Evolutionary conservation across 2,888 invertebrate genomes (phyloP), one percentile per base, ranked within the genome.

Genomic region (Silvanus unidentatus): DNA sequence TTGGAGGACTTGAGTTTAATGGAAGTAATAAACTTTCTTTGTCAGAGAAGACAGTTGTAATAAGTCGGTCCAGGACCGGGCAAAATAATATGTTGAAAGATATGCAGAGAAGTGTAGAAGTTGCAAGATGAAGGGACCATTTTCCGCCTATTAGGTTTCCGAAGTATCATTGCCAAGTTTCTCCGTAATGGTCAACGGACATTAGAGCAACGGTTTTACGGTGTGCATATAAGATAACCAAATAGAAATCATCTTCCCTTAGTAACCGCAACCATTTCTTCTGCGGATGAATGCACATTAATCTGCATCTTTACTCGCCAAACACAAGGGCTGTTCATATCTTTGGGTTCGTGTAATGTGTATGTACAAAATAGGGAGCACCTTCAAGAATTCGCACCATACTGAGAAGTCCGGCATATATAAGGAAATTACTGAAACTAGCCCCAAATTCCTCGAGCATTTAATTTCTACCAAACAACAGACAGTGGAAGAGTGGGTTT

Each of bases 261-360:
- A 50, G 48, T 40, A 48, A 52, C 65, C 64, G 59, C 66, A 64
- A 64, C 65, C 65, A 66, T 69, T 69, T 69, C 70, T 71, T 69
- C 63, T 57, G 62, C 66, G 69, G 70, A 65, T 64, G 70, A 67
- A 66, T 66, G 66, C 68, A 69, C 69, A 71, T 71, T 70, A 70
- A 69, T 68, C 65, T 69, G 66, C 66, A 68, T 66, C 64, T 64
- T 57, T 49, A 22, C 22, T 22, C 4, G 8, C 22, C 8, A 22
- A 22, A 22, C 22, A 22, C 22, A 22, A 22, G 22, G 22, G 22
- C 22, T 22, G 4, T 22, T 8, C 22, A 22, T 22, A 68, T 66
- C 64, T 64, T 57, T 49, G 44, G 54, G 57, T 58, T 59, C 55
- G 57, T 47, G 50, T 49, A 53, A 52, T 32, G 12, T 12, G 32